Percentiles rank a stretch among this genome's conserved stretches.
These are phyloP conservation scores for Orius laevigatus DNA, from an alignment of 1,140 invertebrate genomes.

Conservation along the genomic window DNA sequence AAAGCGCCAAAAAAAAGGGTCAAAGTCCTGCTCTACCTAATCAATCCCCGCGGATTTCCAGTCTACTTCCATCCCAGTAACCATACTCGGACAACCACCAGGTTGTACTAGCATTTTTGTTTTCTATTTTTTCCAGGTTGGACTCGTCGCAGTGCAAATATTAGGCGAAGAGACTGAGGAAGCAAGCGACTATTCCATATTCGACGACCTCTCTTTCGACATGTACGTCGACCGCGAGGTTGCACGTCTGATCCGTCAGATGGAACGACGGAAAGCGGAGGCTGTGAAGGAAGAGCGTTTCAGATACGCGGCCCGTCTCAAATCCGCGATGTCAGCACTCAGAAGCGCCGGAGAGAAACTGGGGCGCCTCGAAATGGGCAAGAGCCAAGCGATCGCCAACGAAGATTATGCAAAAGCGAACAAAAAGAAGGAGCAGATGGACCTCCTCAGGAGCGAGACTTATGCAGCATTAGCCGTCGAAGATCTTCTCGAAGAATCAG, in stretches of 20 bases:
- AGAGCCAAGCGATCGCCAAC: conserved; percentile 72
- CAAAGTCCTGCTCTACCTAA: too few relatives aligned
- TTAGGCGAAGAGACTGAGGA: conserved; percentile 44
- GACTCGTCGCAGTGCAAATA: conserved; percentile 56
- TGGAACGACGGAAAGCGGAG: conserved; percentile 72
- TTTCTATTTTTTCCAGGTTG: conserved; percentile 33
- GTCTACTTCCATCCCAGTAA: too few relatives aligned
- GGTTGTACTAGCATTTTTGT: too few relatives aligned
- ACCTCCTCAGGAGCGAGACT: conserved; percentile 53
- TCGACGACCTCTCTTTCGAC: conserved; percentile 88
- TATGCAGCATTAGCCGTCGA: conserved; percentile 52
- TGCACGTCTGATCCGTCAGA: conserved; percentile 65
- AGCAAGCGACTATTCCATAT: conserved; percentile 42
- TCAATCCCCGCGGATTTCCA: too few relatives aligned
- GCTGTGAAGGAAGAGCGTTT: conserved; percentile 74
- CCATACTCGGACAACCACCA: too few relatives aligned
- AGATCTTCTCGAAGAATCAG: conserved; percentile 61
- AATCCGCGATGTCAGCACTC: conserved; percentile 65
- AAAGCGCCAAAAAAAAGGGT: too few relatives aligned
- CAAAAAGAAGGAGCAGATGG: conserved; percentile 74
- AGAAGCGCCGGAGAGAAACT: conserved; percentile 72
- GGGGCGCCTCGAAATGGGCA: conserved; percentile 79
- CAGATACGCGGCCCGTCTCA: conserved; percentile 80
- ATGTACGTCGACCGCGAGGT: conserved; percentile 95
- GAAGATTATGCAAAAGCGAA: conserved; percentile 84